Evolutionary conservation across 2,797 vertebrate genomes (phyloP).

Genomic region (Tokudaia tokunoshimensis): DNA sequence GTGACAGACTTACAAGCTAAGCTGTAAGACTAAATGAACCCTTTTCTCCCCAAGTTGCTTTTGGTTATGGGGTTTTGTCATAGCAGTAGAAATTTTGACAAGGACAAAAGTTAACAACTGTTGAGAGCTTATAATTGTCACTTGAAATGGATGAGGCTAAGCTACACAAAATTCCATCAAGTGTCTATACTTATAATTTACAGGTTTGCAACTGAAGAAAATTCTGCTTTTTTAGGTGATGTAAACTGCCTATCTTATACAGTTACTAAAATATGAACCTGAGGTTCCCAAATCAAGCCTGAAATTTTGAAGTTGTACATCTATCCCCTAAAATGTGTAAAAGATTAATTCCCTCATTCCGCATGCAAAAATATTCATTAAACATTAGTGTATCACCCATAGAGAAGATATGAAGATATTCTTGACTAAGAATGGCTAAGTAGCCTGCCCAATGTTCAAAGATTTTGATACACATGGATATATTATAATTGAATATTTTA

Average conservation of each 20-base stretch:
- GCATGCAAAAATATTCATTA: slow-evolving; percentile 25
- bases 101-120: not conserved
- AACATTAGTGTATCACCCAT: not conserved
- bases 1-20: not conserved
- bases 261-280: not conserved
- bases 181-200: not conserved
- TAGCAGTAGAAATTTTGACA: not conserved
- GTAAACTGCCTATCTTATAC: not conserved
- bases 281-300: not conserved
- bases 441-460: not conserved
- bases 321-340: not conserved
- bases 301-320: not conserved
- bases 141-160: not conserved
- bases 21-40: not conserved
- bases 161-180: not conserved
- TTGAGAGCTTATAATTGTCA: not conserved
- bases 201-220: slow-evolving; percentile 44
- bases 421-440: slow-evolving; percentile 21
- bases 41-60: not conserved
- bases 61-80: not conserved
- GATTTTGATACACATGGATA: not conserved
- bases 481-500: slow-evolving; percentile 56
- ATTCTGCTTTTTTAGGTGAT: not conserved
- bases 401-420: not conserved
- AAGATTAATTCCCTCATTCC: not conserved